These are phyloP conservation scores for Cerceris rybyensis DNA, from an alignment of 2,888 invertebrate species.

Conservation along the genomic window DNA sequence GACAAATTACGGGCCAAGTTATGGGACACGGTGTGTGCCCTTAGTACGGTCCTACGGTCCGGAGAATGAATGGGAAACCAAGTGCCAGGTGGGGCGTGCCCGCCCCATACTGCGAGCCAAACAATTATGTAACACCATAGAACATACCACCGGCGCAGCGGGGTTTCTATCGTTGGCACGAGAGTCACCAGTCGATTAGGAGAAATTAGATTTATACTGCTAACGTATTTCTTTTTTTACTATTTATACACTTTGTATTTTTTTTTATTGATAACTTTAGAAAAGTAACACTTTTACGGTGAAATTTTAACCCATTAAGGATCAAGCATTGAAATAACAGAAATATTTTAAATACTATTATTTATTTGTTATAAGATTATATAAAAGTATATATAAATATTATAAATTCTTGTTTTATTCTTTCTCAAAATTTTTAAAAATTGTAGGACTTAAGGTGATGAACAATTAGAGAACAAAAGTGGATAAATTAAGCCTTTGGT, in stretches of 20 bases:
- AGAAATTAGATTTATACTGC: slow-evolving; percentile 22
- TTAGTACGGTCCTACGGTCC: slow-evolving; percentile 46
- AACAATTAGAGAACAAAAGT: too few relatives aligned
- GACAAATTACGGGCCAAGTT: slow-evolving; percentile 76
- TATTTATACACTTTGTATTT: background rate
- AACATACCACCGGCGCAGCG: slow-evolving; percentile 59
- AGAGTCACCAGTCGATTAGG: slow-evolving; percentile 35
- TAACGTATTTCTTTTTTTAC: slow-evolving; percentile 21
- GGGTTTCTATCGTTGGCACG: slow-evolving; percentile 40
- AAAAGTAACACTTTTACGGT: too few relatives aligned
- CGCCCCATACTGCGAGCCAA: slow-evolving; percentile 70
- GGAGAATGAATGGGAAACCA: slow-evolving; percentile 69
- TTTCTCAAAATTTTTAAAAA: too few relatives aligned
- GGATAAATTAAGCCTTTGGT: too few relatives aligned
- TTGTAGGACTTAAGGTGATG: too few relatives aligned
- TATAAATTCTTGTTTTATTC: too few relatives aligned
- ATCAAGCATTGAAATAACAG: too few relatives aligned
- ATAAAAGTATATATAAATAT: too few relatives aligned
- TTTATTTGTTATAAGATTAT: too few relatives aligned
- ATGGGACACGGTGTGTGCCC: slow-evolving; percentile 44
- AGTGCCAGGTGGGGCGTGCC: slow-evolving; percentile 77
- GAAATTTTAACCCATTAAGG: too few relatives aligned
- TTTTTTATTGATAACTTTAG: too few relatives aligned
- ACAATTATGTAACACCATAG: slow-evolving; percentile 76
- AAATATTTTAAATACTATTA: too few relatives aligned